Percentiles rank a stretch among this genome's conserved stretches.
These are phyloP conservation scores for Platypus cylindrus DNA, from an alignment of 2,888 invertebrate genomes.

Conservation along the genomic window DNA sequence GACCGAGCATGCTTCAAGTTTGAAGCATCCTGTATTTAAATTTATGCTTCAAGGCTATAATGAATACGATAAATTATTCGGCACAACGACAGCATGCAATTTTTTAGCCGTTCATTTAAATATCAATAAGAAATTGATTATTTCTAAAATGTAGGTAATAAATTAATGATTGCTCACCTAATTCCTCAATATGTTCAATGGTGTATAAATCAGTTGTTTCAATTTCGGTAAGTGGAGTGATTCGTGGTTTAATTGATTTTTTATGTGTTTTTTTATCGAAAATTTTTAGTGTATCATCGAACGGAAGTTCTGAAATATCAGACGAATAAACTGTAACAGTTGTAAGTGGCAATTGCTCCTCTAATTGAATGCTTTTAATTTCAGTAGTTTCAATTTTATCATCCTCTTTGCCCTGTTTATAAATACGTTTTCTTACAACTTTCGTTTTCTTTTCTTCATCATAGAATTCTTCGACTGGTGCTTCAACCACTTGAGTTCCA, in stretches of 20 bases:
- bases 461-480: conserved; percentile 22
- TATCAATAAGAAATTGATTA: no score
- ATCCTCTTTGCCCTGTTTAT: conserved; percentile 25
- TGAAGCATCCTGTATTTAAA: no score
- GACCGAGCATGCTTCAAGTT: no score
- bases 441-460: conserved; percentile 18
- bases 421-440: conserved; percentile 31
- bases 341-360: conserved; percentile 21
- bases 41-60: no score
- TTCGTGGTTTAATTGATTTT: conserved; percentile 18
- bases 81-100: no score
- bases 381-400: conserved; percentile 23
- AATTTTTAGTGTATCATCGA: conserved; percentile 7
- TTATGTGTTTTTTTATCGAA: conserved; percentile 10
- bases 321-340: conserved; percentile 28
- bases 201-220: conserved; percentile 29
- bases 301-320: conserved; percentile 14
- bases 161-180: conserved; percentile 29
- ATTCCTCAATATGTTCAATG: conserved; percentile 25
- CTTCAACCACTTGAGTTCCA: conserved; percentile 17
- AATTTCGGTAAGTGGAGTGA: conserved; percentile 22
- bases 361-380: conserved; percentile 17
- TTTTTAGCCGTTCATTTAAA: no score
- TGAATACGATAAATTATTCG: no score
- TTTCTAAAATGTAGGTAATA: no score